Base-by-base conservation (phyloP, 2,888 invertebrate species). In the Cheiracanthium punctorium region DNA sequence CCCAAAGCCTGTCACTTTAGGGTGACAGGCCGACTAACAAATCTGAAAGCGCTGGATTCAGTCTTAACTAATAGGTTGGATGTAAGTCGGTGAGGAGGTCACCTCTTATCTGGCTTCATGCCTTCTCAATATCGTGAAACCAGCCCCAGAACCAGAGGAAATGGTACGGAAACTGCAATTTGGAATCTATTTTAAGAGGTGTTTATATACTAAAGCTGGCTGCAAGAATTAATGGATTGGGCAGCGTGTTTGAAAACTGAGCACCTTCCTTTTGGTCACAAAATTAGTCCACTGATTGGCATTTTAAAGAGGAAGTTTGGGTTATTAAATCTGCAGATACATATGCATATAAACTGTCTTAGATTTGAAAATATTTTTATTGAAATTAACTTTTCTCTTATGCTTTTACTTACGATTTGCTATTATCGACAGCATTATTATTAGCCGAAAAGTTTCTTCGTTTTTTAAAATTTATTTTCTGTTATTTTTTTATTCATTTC, bases 1-100 rank as follows among this genome's bases (percentile, higher is more conserved):
- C 33, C 10, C 73, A 30, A 28, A 43, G 70, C 52, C 77, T 69
- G 73, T 80, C 80, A 80, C 65, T 80, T 80, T 80, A 64, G 73
- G 70, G 32, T 80, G 79, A 80, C 71, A 70, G 64, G 58, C 41
- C 8, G 24, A 24, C 52, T 70, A n/a, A 17, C 73, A 73, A 80
- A 80, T 67, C 32, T 80, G n/a, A 32, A 80, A 43, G 48, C 43
- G 17, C 5, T 48, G n/a, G n/a, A n/a, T 48, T 17, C 2, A 73
- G 73, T 30, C 37, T 52, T 52, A 30, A 65, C 65, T 80, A 80
- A 80, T 80, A 80, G 80, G 80, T 65, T 72, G 17, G 12, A 37
- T 70, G 17, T n/a, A n/a, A 2, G 24, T 37, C 37, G 30, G 48
- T 80, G 58, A 52, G 30, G 73, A 80, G 73, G 69, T 82, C 69